phyloP scores from a whole-genome alignment of 2,888 invertebrate species.

The Dicyrtomina minuta region DNA sequence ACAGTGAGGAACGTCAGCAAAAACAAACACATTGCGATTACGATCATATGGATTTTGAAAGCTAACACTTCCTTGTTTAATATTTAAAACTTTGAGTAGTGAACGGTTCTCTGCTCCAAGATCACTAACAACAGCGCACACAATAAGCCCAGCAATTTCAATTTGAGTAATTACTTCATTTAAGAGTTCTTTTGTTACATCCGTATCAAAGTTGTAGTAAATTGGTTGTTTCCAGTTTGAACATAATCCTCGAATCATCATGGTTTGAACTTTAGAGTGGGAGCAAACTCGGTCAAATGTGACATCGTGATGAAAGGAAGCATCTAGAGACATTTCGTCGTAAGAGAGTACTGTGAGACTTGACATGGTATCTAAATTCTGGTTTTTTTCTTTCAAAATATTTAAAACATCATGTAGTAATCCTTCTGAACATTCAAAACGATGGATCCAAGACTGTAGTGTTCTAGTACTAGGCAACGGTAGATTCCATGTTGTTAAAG shows the following conservation, averaged over 20 bases:
- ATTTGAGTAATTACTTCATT: conserved; percentile 8
- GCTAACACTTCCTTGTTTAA: conserved; percentile 6
- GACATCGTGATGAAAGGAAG: not conserved
- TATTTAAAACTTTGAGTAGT: conserved; percentile 8
- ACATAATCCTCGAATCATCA: conserved; percentile 27
- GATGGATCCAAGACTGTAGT: not conserved
- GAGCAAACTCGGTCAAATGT: not conserved
- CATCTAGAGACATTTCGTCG: conserved; percentile 29
- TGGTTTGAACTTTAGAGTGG: conserved; percentile 22
- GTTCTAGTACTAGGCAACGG: conserved; percentile 1
- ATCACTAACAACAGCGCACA: conserved; percentile 23
- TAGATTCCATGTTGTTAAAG: not conserved
- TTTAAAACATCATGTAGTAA: conserved; percentile 12
- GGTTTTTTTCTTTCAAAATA: not conserved
- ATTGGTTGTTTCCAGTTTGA: conserved; percentile 30
- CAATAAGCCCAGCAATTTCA: not conserved
- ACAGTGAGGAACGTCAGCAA: conserved; percentile 47
- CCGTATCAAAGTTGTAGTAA: conserved; percentile 26
- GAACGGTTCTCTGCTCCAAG: conserved; percentile 26
- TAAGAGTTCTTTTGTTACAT: conserved; percentile 9
- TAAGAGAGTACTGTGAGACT: not conserved
- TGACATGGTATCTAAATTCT: not conserved
- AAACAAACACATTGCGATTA: conserved; percentile 33
- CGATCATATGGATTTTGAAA: conserved; percentile 36
- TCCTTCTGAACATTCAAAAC: not conserved